Conservation (phyloP, 2,797 vertebrate species). For the Fundulus diaphanus region DNA sequence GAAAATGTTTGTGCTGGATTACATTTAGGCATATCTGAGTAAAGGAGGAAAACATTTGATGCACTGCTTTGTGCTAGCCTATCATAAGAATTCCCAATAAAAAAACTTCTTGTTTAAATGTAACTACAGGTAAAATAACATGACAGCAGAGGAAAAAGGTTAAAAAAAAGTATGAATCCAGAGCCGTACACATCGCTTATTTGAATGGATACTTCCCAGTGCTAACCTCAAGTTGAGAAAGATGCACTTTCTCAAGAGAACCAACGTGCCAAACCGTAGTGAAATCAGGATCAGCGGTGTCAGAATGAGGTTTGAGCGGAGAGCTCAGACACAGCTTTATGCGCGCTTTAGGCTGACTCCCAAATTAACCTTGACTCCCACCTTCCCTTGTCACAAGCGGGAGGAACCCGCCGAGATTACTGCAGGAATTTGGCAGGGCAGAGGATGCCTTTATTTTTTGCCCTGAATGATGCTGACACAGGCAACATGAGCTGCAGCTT, state of each 20-base stretch:
- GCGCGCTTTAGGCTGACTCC: constrained; percentile 43
- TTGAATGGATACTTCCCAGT: not conserved
- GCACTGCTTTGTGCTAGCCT: not conserved
- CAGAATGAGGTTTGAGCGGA: constrained; percentile 22
- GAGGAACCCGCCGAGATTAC: constrained; percentile 57
- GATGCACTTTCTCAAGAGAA: not conserved
- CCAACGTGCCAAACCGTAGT: not conserved
- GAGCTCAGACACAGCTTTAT: constrained; percentile 20
- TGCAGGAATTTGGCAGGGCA: constrained; percentile 52
- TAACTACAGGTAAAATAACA: not conserved
- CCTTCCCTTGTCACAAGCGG: constrained; percentile 35
- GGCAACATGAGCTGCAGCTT: constrained; percentile 70
- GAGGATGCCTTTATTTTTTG: constrained; percentile 61
- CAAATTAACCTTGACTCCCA: constrained; percentile 40
- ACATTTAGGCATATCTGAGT: not conserved
- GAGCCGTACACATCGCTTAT: not conserved
- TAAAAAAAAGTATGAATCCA: not conserved
- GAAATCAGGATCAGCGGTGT: constrained; percentile 7
- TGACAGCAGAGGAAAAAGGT: not conserved
- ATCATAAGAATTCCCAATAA: not conserved
- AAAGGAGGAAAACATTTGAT: not conserved
- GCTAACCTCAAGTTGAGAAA: not conserved
- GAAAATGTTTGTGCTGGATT: not conserved
- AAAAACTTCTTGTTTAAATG: not conserved
- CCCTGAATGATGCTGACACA: constrained; percentile 59